Conservation (phyloP, 1,140 invertebrate species). For the Parasteatoda tepidariorum region DNA sequence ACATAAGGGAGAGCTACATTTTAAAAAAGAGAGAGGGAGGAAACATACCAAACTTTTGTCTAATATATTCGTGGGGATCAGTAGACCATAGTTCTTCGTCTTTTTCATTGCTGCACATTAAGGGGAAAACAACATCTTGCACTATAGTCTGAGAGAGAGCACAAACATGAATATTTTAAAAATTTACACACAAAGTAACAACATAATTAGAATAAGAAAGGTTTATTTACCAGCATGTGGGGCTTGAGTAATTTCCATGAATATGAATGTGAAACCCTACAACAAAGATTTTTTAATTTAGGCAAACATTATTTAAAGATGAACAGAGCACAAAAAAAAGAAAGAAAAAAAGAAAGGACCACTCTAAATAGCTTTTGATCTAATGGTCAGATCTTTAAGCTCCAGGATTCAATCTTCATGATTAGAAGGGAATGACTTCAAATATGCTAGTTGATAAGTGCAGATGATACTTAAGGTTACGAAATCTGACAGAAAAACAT, state of each 20-base stretch:
- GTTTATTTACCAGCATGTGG: constrained; percentile 73
- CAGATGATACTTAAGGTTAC: too few species aligned
- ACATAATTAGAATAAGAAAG: background rate
- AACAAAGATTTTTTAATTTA: constrained; percentile 43
- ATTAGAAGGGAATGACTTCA: too few species aligned
- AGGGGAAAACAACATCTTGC: constrained; percentile 93
- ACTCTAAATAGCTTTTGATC: background rate
- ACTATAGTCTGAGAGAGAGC: constrained; percentile 77
- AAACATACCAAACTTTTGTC: constrained; percentile 91
- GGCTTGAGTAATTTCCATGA: constrained; percentile 98
- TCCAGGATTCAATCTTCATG: too few species aligned
- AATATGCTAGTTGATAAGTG: too few species aligned
- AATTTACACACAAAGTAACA: background rate
- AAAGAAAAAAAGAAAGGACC: constrained; percentile 61
- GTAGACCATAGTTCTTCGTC: constrained; percentile 96
- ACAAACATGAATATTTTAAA: background rate
- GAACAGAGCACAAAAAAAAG: constrained; percentile 47
- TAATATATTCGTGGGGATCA: constrained; percentile 96
- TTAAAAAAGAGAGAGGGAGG: too few species aligned
- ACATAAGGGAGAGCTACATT: too few species aligned
- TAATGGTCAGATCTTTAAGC: too few species aligned
- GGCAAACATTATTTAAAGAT: background rate
- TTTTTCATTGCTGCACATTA: constrained; percentile 93
- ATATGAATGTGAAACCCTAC: constrained; percentile 80
- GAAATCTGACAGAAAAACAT: too few species aligned